Conservation (phyloP, 2,797 vertebrate species). For the Heterohyrax brucei region DNA sequence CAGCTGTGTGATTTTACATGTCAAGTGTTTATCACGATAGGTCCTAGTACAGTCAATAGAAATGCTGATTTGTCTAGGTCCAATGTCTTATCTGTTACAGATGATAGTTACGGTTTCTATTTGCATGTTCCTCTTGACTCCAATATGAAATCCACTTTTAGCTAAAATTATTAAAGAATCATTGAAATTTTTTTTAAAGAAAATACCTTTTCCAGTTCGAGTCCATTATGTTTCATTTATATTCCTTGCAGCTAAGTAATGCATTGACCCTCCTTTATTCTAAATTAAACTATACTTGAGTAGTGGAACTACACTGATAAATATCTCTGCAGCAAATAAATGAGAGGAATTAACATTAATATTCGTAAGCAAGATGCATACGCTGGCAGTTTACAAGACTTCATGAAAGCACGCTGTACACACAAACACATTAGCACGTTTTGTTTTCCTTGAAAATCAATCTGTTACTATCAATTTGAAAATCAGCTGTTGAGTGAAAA, state of each 20-base stretch:
- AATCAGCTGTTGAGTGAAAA: constrained; percentile 46
- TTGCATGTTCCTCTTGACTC: constrained; percentile 23
- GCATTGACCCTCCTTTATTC: background rate
- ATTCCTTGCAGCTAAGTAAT: background rate
- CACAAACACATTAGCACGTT: constrained; percentile 77
- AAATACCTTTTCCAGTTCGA: background rate
- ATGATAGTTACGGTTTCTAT: background rate
- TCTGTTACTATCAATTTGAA: constrained; percentile 58
- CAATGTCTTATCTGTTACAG: constrained; percentile 29
- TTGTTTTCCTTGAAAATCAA: constrained; percentile 73
- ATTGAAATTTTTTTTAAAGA: background rate
- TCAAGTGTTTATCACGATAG: constrained; percentile 87
- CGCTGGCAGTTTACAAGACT: constrained; percentile 60
- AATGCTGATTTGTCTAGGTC: background rate
- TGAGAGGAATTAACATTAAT: constrained; percentile 44
- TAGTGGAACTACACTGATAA: background rate
- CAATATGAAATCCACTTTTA: background rate
- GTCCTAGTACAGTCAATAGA: constrained; percentile 74
- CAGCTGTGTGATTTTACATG: constrained; percentile 88
- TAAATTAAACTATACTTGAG: background rate
- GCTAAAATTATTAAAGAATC: background rate
- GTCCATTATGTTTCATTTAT: background rate
- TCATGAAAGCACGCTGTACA: constrained; percentile 55
- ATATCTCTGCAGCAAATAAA: background rate
- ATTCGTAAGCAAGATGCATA: constrained; percentile 75